Conservation (phyloP, 1,140 invertebrate species). For the Philopotamus ludificatus region DNA sequence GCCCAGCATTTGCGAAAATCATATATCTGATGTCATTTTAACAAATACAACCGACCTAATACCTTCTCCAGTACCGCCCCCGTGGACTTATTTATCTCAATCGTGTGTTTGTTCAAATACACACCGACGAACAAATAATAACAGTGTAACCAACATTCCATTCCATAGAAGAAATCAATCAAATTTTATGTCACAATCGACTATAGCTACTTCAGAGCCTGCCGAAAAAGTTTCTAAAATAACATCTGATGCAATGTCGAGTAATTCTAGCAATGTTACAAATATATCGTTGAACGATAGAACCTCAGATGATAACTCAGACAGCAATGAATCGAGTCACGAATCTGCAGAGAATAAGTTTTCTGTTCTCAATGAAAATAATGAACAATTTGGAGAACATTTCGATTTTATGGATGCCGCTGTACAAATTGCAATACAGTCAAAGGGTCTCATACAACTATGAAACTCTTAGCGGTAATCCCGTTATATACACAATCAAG, state of each 20-base stretch:
- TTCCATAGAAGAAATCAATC: constrained; percentile 33
- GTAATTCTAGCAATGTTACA: background rate
- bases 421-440: constrained; percentile 68
- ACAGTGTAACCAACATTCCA: constrained; percentile 19
- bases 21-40: too few relatives aligned
- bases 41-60: background rate
- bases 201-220: background rate
- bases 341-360: constrained; percentile 5
- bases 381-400: constrained; percentile 45
- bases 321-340: constrained; percentile 45
- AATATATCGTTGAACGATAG: constrained; percentile 26
- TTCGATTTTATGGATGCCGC: constrained; percentile 66
- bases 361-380: constrained; percentile 9
- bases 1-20: too few relatives aligned
- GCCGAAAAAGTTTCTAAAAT: constrained; percentile 7
- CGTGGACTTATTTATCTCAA: constrained; percentile 29
- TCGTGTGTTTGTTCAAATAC: constrained; percentile 29
- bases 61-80: background rate
- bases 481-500: too few relatives aligned
- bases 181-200: background rate
- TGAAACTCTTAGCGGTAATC: too few relatives aligned
- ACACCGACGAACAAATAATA: constrained; percentile 6
- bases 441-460: constrained; percentile 64
- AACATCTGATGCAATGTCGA: background rate
- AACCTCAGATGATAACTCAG: constrained; percentile 34